These are phyloP conservation scores for Peromyscus melanophrys DNA, from an alignment of 2,797 vertebrate species.

Conservation along the genomic window DNA sequence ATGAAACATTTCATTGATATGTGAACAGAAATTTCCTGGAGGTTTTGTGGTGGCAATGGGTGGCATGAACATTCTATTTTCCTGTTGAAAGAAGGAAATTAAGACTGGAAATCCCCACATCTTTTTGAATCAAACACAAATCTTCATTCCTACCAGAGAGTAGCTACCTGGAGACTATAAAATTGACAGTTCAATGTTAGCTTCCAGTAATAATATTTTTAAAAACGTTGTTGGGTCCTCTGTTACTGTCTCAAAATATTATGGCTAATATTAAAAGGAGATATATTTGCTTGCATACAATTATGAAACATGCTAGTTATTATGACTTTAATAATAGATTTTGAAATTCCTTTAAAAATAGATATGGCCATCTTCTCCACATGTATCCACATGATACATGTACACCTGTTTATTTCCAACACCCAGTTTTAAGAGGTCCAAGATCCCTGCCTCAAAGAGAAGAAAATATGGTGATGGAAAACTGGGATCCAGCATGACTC, in stretches of 20 bases:
- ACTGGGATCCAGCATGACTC: neutral
- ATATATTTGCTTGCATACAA: neutral
- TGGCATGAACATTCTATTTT: neutral
- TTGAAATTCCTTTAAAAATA: neutral
- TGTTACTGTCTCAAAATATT: conserved; percentile 24
- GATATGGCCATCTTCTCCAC: neutral
- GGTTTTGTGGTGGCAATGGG: neutral
- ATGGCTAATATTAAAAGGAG: neutral
- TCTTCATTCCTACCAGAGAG: neutral
- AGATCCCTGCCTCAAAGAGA: neutral
- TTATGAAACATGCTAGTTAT: neutral
- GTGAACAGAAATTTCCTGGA: conserved; percentile 29
- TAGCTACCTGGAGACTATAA: neutral
- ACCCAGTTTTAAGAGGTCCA: neutral
- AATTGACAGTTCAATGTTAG: neutral
- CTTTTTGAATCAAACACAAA: neutral
- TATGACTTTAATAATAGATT: neutral
- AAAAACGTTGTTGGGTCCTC: conserved; percentile 10
- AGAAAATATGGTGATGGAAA: neutral
- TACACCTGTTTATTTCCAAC: neutral
- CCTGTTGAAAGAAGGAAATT: neutral
- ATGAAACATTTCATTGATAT: neutral
- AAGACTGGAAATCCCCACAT: neutral
- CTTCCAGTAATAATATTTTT: neutral
- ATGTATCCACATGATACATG: neutral